These are phyloP conservation scores for Epinephelus malabaricus DNA, from an alignment of 2,797 vertebrate species.

Conservation along the genomic window DNA sequence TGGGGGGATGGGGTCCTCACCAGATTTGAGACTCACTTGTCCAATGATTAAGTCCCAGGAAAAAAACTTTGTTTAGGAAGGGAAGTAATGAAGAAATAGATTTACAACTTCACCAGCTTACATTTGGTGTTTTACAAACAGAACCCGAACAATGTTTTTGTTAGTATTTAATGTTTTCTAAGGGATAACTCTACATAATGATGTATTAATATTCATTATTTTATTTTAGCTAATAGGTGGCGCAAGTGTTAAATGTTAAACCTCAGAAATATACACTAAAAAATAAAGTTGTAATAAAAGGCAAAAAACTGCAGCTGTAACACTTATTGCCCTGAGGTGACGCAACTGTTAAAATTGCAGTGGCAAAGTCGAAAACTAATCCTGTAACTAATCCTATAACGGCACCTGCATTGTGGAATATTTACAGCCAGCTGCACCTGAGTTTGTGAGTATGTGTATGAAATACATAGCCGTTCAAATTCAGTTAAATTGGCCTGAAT, in stretches of 20 bases:
- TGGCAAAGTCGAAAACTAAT: background rate
- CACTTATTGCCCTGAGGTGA: conserved; percentile 3
- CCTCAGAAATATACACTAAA: background rate
- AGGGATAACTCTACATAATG: background rate
- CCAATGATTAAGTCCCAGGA: background rate
- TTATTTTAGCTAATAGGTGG: background rate
- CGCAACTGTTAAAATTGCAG: background rate
- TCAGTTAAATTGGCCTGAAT: background rate
- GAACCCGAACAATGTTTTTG: background rate
- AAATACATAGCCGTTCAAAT: background rate
- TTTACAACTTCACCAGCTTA: background rate
- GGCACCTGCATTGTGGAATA: background rate
- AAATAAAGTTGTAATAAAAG: background rate
- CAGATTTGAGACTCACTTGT: background rate
- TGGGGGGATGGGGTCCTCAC: background rate
- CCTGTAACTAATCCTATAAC: background rate
- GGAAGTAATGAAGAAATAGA: background rate
- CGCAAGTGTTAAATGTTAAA: conserved; percentile 9
- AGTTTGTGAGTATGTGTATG: background rate
- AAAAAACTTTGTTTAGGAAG: background rate
- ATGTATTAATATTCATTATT: background rate
- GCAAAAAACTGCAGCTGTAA: background rate
- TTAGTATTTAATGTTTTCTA: background rate
- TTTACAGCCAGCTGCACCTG: background rate
- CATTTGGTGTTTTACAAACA: background rate